Conservation (phyloP, 2,888 invertebrate species). For the Celastrina argiolus region DNA sequence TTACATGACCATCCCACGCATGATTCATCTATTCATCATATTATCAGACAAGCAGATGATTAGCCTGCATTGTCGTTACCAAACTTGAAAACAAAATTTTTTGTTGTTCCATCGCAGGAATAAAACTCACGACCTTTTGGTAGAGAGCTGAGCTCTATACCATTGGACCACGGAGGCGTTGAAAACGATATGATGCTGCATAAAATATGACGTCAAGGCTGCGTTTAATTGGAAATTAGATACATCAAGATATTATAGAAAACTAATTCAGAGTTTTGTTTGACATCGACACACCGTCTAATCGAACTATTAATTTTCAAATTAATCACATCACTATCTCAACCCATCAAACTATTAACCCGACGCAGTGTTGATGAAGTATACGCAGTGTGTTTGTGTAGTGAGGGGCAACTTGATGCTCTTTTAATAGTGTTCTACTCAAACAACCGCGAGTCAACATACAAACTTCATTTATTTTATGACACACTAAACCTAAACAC, state of each 20-base stretch:
- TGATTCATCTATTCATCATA: too few relatives aligned
- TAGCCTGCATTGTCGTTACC: too few relatives aligned
- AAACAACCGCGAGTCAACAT: constrained; percentile 40
- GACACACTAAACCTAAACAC: not conserved
- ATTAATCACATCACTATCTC: constrained; percentile 8
- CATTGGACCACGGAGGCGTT: too few relatives aligned
- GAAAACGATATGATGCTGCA: too few relatives aligned
- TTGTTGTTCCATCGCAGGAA: too few relatives aligned
- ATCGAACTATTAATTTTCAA: not conserved
- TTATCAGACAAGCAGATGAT: too few relatives aligned
- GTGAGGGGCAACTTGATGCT: constrained; percentile 33
- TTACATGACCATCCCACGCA: too few relatives aligned
- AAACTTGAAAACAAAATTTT: too few relatives aligned
- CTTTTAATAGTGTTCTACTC: constrained; percentile 47
- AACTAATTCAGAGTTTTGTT: not conserved
- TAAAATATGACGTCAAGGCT: not conserved
- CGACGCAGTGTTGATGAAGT: constrained; percentile 4
- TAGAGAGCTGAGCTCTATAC: too few relatives aligned
- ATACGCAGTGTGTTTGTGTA: not conserved
- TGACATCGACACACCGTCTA: not conserved
- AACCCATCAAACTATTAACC: constrained; percentile 14
- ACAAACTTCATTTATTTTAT: constrained; percentile 33
- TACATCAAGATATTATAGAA: not conserved
- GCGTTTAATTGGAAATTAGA: not conserved
- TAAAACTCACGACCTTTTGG: too few relatives aligned